phyloP scores from a whole-genome alignment of 2,888 invertebrate genomes.

The Watsonalla binaria region DNA sequence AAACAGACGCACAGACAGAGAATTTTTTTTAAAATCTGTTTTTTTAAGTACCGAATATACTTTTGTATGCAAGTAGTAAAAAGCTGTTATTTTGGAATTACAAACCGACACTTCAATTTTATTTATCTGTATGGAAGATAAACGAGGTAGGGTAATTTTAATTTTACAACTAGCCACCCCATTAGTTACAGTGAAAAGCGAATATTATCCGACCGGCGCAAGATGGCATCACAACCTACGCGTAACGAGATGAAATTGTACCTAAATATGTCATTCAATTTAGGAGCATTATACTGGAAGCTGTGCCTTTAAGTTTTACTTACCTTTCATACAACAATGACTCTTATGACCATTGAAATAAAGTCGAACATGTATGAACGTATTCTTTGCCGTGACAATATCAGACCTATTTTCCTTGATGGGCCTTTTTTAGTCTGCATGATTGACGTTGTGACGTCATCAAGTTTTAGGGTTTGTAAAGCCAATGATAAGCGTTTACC shows the following conservation, averaged over 20 bases:
- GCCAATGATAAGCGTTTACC: no score
- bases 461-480: no score
- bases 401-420: background rate
- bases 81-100: no score
- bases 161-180: slow-evolving; percentile 19
- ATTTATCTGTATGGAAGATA: no score
- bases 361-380: background rate
- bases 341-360: slow-evolving; percentile 4
- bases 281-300: slow-evolving; percentile 30
- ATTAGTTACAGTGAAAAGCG: slow-evolving; percentile 17
- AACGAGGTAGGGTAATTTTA: background rate
- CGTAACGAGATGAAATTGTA: background rate
- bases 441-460: no score
- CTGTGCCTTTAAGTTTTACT: slow-evolving; percentile 14
- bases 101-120: no score
- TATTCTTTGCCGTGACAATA: no score
- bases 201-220: slow-evolving; percentile 34
- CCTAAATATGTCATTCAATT: slow-evolving; percentile 13
- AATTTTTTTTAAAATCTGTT: no score
- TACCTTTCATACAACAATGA: slow-evolving; percentile 1
- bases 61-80: no score
- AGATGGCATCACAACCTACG: slow-evolving; percentile 24
- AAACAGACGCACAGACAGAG: no score
- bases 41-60: no score
- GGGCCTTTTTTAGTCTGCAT: no score